Conservation (phyloP, 2,888 invertebrate genomes). For the Caenorhabditis sp. region DNA sequence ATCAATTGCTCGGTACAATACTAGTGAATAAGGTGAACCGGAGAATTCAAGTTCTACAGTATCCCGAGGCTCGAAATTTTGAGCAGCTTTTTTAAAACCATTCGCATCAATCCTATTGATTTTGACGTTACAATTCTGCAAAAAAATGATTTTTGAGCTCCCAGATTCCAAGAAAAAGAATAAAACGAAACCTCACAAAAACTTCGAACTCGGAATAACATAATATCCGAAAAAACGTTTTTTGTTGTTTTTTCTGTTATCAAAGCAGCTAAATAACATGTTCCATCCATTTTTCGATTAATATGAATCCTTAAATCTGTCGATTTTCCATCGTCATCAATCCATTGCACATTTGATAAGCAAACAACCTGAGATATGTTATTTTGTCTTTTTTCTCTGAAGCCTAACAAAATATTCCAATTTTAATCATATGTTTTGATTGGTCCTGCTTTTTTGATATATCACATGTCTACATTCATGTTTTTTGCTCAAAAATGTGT, state of each 20-base stretch:
- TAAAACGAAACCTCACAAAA: conserved; percentile 21
- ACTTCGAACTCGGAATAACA: conserved; percentile 27
- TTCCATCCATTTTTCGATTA: conserved; percentile 34
- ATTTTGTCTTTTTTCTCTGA: not conserved
- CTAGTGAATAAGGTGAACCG: conserved; percentile 31
- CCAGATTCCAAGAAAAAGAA: too few species aligned
- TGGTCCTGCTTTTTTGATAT: not conserved
- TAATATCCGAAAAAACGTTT: conserved; percentile 10
- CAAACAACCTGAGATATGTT: conserved; percentile 28
- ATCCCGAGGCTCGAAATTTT: conserved; percentile 35
- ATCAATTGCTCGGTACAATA: conserved; percentile 48
- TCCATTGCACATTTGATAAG: conserved; percentile 26
- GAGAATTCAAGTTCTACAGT: conserved; percentile 29
- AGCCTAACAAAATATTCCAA: too few species aligned
- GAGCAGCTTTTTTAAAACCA: not conserved
- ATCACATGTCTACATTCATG: too few species aligned
- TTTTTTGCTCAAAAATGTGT: too few species aligned
- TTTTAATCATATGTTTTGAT: not conserved
- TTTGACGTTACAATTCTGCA: not conserved
- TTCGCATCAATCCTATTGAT: not conserved
- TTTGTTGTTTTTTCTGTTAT: conserved; percentile 4
- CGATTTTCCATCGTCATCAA: conserved; percentile 15
- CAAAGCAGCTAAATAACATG: conserved; percentile 24
- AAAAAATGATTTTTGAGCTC: not conserved
- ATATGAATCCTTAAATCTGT: conserved; percentile 23